Evolutionary conservation across 2,113 vertebrate genomes (phyloP), one percentile per base, ranked within the genome.

Genomic region (Hucho hucho): DNA sequence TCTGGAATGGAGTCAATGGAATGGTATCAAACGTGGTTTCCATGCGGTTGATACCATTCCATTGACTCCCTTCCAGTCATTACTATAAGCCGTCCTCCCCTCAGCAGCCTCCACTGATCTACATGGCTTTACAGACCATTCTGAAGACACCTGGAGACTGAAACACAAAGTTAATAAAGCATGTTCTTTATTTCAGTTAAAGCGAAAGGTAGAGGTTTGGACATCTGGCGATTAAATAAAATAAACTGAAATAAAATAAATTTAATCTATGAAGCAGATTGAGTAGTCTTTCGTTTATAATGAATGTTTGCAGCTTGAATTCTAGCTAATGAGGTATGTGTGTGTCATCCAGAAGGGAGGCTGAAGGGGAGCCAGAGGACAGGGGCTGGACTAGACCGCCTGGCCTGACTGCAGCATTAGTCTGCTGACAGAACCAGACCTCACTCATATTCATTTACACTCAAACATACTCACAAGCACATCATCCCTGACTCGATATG

Each of bases 281-380:
- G 53, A 56, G 20, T 56, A 56, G 9, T 43, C 18, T 14, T 56
- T 1, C 1, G 4, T 56, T 53, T 69, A 32, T 32, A 47, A 47
- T 49, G 14, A 26, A 12, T 47, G 65, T 72, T 73, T 65, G 49
- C 7, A 16, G 9, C 9, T 43, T 43, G 11, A 43, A 43, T 43
- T 43, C 37, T 43, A 43, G 37, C 22, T 49, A 78, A 78, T 69
- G 70, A 68, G 61, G 64, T 59, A 64, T 49, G 28, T 14, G 64
- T 75, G 26, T 49, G 7, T 43, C 37, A 43, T 37, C 73, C 65
- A 65, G 37, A 43, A 43, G 37, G 2, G 32, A 2, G 37, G 2
- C 37, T 11, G 9, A 43, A 43, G 9, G 46, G 11, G 20, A n/a
- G 67, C n/a, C 67, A 69, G 67, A 69, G 6, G 67, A 69, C 29